Conservation (phyloP, 2,888 invertebrate species). For the Volucella inflata region DNA sequence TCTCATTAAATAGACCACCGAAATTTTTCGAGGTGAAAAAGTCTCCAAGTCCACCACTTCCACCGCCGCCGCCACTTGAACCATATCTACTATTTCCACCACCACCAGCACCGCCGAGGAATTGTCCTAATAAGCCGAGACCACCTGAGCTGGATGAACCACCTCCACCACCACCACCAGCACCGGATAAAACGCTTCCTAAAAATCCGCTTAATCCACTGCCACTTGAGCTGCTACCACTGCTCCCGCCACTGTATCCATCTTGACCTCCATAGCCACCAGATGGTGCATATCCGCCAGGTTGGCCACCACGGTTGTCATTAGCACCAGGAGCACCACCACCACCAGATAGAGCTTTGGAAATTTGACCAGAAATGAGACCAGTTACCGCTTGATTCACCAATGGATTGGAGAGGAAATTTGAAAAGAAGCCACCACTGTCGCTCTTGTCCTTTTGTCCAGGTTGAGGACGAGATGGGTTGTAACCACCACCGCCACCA, state of each 20-base stretch:
- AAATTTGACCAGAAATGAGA: conserved; percentile 82
- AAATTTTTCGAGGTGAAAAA: conserved; percentile 81
- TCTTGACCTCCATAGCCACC: conserved; percentile 79
- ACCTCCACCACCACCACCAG: conserved; percentile 73
- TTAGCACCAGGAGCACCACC: conserved; percentile 76
- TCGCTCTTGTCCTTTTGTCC: conserved; percentile 81
- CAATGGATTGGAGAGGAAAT: conserved; percentile 82
- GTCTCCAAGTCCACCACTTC: conserved; percentile 79
- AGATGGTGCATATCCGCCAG: conserved; percentile 79
- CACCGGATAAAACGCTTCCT: conserved; percentile 77
- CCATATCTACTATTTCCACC: conserved; percentile 65
- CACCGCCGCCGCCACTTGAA: conserved; percentile 76
- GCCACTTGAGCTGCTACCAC: conserved; percentile 64
- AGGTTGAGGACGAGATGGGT: conserved; percentile 75
- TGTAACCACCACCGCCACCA: conserved; percentile 75
- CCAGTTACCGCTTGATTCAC: conserved; percentile 83
- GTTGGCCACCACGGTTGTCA: conserved; percentile 78
- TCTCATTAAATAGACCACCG: conserved; percentile 83
- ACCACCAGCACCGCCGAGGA: conserved; percentile 76
- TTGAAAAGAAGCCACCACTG: conserved; percentile 81
- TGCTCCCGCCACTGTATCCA: conserved; percentile 76
- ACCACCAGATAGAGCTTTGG: conserved; percentile 82
- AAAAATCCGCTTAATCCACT: conserved; percentile 78
- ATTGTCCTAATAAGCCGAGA: conserved; percentile 76
- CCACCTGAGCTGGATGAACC: conserved; percentile 76